phyloP scores from a whole-genome alignment of 1,140 invertebrate genomes.

The Tribolium castaneum region DNA sequence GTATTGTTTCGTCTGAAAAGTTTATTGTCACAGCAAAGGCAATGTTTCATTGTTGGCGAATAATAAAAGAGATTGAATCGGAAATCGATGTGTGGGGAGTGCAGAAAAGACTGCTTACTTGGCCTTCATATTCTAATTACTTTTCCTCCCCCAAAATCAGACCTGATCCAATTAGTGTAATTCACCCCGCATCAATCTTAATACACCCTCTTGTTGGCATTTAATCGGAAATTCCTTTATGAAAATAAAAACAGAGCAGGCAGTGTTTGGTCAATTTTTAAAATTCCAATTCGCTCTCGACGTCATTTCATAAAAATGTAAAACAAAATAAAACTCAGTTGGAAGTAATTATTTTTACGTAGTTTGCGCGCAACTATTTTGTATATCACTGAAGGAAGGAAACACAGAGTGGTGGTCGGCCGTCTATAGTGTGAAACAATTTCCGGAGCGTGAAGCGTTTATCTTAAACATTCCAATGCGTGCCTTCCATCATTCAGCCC shows the following conservation, averaged over 20 bases:
- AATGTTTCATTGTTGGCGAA: neutral
- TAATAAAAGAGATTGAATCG: neutral
- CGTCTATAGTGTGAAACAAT: slow-evolving; percentile 28
- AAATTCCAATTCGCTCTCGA: neutral
- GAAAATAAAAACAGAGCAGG: neutral
- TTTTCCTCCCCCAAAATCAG: neutral
- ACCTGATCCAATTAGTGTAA: neutral
- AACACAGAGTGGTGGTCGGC: slow-evolving; percentile 8
- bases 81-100: neutral
- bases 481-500: slow-evolving; percentile 24
- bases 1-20: neutral
- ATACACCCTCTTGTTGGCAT: neutral
- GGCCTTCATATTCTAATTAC: neutral
- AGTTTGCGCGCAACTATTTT: neutral
- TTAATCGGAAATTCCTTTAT: neutral
- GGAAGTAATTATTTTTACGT: neutral
- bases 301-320: neutral
- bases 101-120: neutral
- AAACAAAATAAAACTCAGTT: neutral
- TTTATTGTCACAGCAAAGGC: neutral
- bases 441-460: slow-evolving; percentile 31
- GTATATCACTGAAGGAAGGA: neutral
- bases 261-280: neutral
- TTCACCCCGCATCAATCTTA: neutral
- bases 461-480: slow-evolving; percentile 30